Conservation (phyloP, 2,888 invertebrate genomes). For the Caradrina kadenii region DNA sequence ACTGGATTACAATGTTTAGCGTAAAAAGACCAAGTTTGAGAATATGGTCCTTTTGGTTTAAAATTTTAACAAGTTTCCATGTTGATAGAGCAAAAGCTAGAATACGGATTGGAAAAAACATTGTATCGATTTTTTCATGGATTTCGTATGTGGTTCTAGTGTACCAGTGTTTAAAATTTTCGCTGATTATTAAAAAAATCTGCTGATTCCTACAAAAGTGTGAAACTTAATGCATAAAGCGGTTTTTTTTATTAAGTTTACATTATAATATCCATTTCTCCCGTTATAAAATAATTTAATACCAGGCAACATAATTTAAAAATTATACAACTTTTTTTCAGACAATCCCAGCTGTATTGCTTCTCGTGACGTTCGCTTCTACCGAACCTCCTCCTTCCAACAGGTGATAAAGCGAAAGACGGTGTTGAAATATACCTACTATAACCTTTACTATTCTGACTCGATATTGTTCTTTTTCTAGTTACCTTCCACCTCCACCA, state of each 20-base stretch:
- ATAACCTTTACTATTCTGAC: background rate
- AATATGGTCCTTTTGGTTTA: background rate
- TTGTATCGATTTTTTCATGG: too few relatives aligned
- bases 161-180: too few relatives aligned
- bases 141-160: too few relatives aligned
- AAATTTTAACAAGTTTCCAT: background rate
- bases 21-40: background rate
- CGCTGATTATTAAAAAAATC: too few relatives aligned
- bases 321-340: slow-evolving; percentile 61
- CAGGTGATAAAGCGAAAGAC: slow-evolving; percentile 70
- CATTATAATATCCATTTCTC: too few relatives aligned
- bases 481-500: slow-evolving; percentile 83
- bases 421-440: too few relatives aligned
- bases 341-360: slow-evolving; percentile 69
- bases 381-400: slow-evolving; percentile 83
- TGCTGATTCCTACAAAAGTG: too few relatives aligned
- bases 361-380: slow-evolving; percentile 68
- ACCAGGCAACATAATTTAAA: background rate
- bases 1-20: slow-evolving; percentile 49
- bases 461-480: slow-evolving; percentile 59
- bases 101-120: too few relatives aligned
- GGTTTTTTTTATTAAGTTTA: too few relatives aligned
- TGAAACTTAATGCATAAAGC: too few relatives aligned
- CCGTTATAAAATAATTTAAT: background rate
- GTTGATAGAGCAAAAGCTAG: too few relatives aligned